Evolutionary conservation across 2,113 vertebrate species (phyloP), one percentile per base, ranked within the genome.

Genomic region (Xiphophorus hellerii): DNA sequence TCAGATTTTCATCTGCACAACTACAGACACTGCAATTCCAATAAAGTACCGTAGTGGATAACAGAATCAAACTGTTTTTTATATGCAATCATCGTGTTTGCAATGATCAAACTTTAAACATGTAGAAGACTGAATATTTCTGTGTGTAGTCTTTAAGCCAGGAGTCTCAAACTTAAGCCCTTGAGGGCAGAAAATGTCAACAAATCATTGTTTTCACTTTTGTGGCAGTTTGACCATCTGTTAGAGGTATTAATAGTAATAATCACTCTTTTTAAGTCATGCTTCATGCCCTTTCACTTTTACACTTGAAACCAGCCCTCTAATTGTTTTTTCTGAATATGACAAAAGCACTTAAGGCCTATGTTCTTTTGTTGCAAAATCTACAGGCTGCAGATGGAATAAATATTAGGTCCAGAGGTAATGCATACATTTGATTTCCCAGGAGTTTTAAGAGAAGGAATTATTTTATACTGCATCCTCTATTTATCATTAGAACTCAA

Each of bases 401-500:
- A 39, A 31, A 44, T 4, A 31, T 37, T 65, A 1, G 1, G 6
- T 5, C 14, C 33, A 27, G 25, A 44, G 17, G 8, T 62, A 66
- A 63, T 30, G 58, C 17, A 61, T 60, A 4, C 54, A 3, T 12
- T 25, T 9, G 9, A 60, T 37, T 77, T 54, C 29, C 39, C n/a
- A n/a, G 12, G 48, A 80, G 35, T 62, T 62, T 62, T 35, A 60
- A 20, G 25, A 33, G 17, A 44, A 14, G 15, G 66, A 11, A 27
- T 28, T 25, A 1, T 31, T 13, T 12, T 35, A 58, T 61, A 54
- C 67, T 58, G 3, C 1, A 25, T 17, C 65, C 10, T 28, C 70
- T 14, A 37, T 74, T 76, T 33, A 71, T n/a, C 28, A 44, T 25
- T 39, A 35, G n/a, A 73, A 69, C 12, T 30, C 35, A 30, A 62